These are phyloP conservation scores for Tragelaphus buxtoni DNA, from an alignment of 2,113 vertebrate genomes.

Conservation along the genomic window DNA sequence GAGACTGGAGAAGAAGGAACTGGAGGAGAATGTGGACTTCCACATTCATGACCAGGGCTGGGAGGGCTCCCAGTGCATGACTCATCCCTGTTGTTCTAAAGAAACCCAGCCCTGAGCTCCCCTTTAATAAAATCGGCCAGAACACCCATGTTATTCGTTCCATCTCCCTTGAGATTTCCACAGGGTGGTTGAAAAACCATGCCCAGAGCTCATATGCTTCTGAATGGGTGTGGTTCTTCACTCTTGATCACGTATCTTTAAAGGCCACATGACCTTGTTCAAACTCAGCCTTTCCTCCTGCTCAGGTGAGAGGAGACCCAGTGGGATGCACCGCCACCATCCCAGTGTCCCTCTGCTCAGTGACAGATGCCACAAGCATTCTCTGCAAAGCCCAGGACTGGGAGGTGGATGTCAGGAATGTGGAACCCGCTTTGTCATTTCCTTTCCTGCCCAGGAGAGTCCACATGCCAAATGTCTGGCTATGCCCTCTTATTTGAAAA, in stretches of 20 bases:
- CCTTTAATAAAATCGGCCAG: too few relatives aligned
- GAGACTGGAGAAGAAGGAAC: neutral
- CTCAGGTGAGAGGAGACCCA: neutral
- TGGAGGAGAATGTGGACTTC: too few relatives aligned
- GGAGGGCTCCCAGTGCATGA: accelerated
- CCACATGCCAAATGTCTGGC: neutral
- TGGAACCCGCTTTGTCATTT: too few relatives aligned
- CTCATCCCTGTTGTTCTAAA: neutral
- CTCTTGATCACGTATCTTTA: neutral
- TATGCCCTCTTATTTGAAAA: neutral
- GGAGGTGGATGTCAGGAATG: neutral
- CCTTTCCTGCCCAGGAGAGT: neutral
- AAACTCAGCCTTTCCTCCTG: neutral
- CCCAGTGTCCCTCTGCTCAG: too few relatives aligned
- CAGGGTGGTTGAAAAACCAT: neutral
- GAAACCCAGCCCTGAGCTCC: neutral
- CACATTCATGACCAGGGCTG: neutral
- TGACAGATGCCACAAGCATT: too few relatives aligned
- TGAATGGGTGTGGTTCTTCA: neutral
- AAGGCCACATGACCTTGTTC: neutral
- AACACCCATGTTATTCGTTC: neutral
- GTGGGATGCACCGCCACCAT: accelerated
- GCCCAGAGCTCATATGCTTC: neutral
- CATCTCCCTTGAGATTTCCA: neutral
- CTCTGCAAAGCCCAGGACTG: neutral